Evolutionary conservation across 2,797 vertebrate genomes (phyloP), one percentile per base, ranked within the genome.

Genomic region (Enteromius anoplus): DNA sequence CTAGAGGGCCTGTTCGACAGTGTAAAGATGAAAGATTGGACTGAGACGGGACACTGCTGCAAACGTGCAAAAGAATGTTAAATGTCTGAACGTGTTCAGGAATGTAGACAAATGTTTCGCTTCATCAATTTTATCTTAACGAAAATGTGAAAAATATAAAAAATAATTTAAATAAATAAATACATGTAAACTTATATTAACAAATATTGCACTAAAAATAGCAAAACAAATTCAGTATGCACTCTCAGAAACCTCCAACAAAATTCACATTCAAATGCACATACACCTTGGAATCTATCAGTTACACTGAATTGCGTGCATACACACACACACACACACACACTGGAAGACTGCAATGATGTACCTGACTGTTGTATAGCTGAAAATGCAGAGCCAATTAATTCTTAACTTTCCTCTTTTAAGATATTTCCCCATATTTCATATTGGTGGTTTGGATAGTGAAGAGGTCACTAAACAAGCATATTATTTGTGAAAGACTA

Each of bases 361-460:
- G 91, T 90, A 89, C 79, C 89, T 91, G 88, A 34, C 64, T 70
- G 85, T 78, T 40, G 83, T 47, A 89, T 81, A 86, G 89, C 88
- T 89, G 2, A 84, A 88, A 82, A 17, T 83, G 87, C 84, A 87
- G 89, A 91, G 84, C 75, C 64, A 89, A 79, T 80, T 3, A 73
- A 84, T 88, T 65, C 70, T 49, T 37, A 62, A 29, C 23, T 47
- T 37, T 32, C 8, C 19, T 71, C 32, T 69, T 55, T 55, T 19
- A 80, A 66, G 47, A 42, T 1, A 3, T 58, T 69, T 42, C 34
- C 45, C 37, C 26, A 3, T 42, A 32, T 66, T 69, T 58, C 66
- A n/a, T 66, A 29, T 37, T 45, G 21, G 17, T 73, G 23, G 82
- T 79, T 55, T 72, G 45, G 11, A 65, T 37, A 51, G 26, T 53